phyloP scores from a whole-genome alignment of 2,113 vertebrate genomes.

The Cygnus buccinator region DNA sequence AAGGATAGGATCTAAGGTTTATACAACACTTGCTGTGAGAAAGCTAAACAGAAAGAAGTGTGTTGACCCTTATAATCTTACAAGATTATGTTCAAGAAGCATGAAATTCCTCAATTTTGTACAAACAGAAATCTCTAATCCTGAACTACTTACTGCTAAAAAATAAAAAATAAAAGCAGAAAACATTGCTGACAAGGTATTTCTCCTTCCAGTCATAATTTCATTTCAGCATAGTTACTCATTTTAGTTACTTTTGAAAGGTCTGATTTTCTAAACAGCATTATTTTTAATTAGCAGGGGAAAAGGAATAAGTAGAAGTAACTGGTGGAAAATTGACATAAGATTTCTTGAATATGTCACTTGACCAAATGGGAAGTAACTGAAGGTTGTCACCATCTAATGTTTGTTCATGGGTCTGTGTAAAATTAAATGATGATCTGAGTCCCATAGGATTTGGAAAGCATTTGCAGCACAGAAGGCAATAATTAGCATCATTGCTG shows the following conservation, averaged over 20 bases:
- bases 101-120: slow-evolving; percentile 11
- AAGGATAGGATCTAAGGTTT: slow-evolving; percentile 37
- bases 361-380: neutral
- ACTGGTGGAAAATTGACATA: neutral
- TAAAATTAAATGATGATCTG: slow-evolving; percentile 4
- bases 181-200: neutral
- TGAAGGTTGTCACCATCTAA: neutral
- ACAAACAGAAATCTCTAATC: neutral
- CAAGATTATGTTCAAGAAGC: slow-evolving; percentile 11
- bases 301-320: neutral
- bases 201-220: neutral
- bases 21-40: neutral
- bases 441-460: neutral
- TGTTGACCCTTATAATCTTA: neutral
- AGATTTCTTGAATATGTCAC: neutral
- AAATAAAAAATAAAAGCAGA: slow-evolving; percentile 11
- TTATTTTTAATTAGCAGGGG: neutral
- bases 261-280: neutral
- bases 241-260: neutral
- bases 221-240: neutral
- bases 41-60: slow-evolving; percentile 50
- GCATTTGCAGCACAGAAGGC: neutral
- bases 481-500: slow-evolving; percentile 29
- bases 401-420: neutral
- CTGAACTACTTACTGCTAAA: neutral